Base-by-base conservation (phyloP, 2,888 invertebrate genomes). In the Ormyrus thymus region DNA sequence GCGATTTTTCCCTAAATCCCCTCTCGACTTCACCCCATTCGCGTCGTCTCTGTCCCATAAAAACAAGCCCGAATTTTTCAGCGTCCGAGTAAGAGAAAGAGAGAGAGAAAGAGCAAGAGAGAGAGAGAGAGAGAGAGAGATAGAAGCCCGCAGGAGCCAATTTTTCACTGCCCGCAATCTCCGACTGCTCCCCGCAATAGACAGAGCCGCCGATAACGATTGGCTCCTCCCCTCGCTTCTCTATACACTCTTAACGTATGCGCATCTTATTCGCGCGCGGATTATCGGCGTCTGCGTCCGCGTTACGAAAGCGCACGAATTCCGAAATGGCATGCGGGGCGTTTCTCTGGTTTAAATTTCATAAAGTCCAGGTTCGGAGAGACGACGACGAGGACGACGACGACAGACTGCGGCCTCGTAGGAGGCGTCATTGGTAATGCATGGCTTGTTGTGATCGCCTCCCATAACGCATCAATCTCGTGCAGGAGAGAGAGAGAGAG, bases 401-500 rank as follows among this genome's bases (percentile, higher is more conserved):
- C 70, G 61, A 56, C 43, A 29, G 29, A 61, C 50, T 15, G 64
- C 50, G 45, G 56, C 11, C 11, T 9, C 29, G 75, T 50, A 79
- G 81, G 66, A 81, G 76, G 76, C 82, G 82, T 85, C 85, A 85
- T 86, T 85, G 84, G 64, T 84, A 83, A 86, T 85, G 86, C 86
- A 86, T 85, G 83, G 84, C 81, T 84, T 84, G 85, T 85, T 84
- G 86, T 83, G 86, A 86, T 86, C 84, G 83, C 83, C 84, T 85
- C 85, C 85, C 84, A 85, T 86, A 86, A 86, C 86, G 85, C 86
- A 86, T 87, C 86, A 86, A 86, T 87, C 86, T 86, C 70, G 58
- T 9, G 48, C 61, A n/a, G 61, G 65, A 55, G 29, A 66, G 58
- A 84, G 79, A 80, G 80, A 69, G 56, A 79, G 80, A 83, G 84